These are phyloP conservation scores for Scaptomyza cyrtandrae DNA, from an alignment of 2,888 invertebrate genomes.

Conservation along the genomic window DNA sequence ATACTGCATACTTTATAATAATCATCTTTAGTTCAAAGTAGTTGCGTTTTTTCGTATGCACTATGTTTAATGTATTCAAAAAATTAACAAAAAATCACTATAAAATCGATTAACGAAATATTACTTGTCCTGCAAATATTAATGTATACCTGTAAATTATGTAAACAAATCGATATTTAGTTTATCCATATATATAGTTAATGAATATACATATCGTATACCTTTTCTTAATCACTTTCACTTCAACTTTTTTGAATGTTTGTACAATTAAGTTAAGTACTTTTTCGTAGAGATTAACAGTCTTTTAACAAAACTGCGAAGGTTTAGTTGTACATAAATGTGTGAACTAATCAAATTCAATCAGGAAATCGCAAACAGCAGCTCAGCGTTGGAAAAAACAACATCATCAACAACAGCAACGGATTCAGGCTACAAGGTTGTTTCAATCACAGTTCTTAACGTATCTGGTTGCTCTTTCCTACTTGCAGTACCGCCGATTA, in stretches of 20 bases:
- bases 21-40: conserved; percentile 69
- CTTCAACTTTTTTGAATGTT: conserved; percentile 78
- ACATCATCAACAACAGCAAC: neutral
- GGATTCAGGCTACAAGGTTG: conserved; percentile 7
- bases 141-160: conserved; percentile 52
- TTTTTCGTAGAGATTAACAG: conserved; percentile 52
- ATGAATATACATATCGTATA: conserved; percentile 33
- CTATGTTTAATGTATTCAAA: conserved; percentile 51
- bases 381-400: conserved; percentile 49
- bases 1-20: conserved; percentile 2
- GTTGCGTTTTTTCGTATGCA: conserved; percentile 66
- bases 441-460: conserved; percentile 47
- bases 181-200: conserved; percentile 25
- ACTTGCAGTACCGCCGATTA: conserved; percentile 92
- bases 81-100: conserved; percentile 9
- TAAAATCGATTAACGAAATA: conserved; percentile 30
- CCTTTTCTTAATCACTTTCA: conserved; percentile 43
- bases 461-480: conserved; percentile 67
- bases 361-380: conserved; percentile 49
- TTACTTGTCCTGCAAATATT: conserved; percentile 44
- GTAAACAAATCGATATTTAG: conserved; percentile 33
- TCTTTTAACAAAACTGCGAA: conserved; percentile 78
- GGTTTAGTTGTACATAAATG: conserved; percentile 70
- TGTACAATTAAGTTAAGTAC: conserved; percentile 56
- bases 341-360: conserved; percentile 32